These are phyloP conservation scores for Ypsolopha scabrella DNA, from an alignment of 2,888 invertebrate genomes.

Conservation along the genomic window DNA sequence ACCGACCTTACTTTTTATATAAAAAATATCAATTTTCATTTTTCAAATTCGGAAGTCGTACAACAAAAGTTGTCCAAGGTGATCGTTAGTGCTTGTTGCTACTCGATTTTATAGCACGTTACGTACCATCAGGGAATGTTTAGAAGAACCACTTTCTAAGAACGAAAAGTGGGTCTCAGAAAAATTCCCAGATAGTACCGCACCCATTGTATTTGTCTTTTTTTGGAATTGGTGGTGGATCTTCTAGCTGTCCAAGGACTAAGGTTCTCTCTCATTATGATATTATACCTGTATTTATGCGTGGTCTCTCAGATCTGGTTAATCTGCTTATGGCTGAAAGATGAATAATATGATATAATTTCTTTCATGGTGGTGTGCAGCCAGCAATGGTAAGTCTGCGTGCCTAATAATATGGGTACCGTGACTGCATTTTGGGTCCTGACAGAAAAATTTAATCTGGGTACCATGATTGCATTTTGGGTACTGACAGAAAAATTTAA, in stretches of 20 bases:
- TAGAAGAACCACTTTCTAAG: too few relatives aligned
- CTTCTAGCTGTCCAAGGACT: neutral
- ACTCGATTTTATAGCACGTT: too few relatives aligned
- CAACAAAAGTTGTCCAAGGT: too few relatives aligned
- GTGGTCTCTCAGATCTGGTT: neutral
- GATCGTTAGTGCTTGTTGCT: too few relatives aligned
- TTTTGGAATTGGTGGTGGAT: neutral
- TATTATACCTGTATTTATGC: too few relatives aligned
- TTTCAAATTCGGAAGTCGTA: too few relatives aligned
- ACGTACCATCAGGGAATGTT: too few relatives aligned
- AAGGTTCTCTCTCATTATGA: neutral
- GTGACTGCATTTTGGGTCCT: conserved; percentile 17
- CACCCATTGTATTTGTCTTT: neutral
- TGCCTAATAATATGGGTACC: conserved; percentile 31
- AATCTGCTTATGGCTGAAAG: neutral
- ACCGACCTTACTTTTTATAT: too few relatives aligned
- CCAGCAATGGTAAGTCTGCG: conserved; percentile 48
- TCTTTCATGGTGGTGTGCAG: conserved; percentile 69
- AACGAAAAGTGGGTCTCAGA: too few relatives aligned
- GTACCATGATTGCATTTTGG: conserved; percentile 8
- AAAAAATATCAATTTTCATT: too few relatives aligned
- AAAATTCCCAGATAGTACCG: too few relatives aligned
- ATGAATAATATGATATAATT: conserved; percentile 24
- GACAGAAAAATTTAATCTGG: conserved; percentile 12
- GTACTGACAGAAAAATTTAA: neutral